Evolutionary conservation across 2,888 invertebrate genomes (phyloP).

Genomic region (Yponomeuta evonymella): DNA sequence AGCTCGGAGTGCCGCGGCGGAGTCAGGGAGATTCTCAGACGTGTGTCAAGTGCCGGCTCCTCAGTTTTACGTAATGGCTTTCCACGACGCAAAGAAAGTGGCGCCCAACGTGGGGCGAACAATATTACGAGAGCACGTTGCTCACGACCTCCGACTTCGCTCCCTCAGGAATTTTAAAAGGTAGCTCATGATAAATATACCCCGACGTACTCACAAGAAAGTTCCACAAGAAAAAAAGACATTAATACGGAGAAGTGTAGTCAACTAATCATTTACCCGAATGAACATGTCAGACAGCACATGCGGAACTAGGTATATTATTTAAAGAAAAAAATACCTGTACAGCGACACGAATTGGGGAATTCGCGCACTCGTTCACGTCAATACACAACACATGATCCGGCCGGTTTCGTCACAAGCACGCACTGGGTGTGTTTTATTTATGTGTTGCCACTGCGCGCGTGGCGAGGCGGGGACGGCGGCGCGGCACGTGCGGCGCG

Average conservation of each 20-base stretch:
- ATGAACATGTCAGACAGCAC: neutral
- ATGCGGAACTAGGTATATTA: neutral
- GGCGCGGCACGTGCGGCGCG: constrained; percentile 38
- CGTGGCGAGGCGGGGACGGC: constrained; percentile 24
- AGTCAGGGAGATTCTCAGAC: neutral
- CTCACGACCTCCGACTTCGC: no score
- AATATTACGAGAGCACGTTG: constrained; percentile 14
- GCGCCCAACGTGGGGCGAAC: constrained; percentile 28
- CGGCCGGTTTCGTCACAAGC: constrained; percentile 11
- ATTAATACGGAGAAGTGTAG: neutral
- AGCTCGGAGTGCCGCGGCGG: neutral
- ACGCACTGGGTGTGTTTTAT: constrained; percentile 28
- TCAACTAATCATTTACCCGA: neutral
- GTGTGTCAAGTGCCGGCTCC: constrained; percentile 6
- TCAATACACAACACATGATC: constrained; percentile 15
- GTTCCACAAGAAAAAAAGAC: no score
- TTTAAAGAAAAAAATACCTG: neutral
- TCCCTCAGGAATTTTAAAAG: no score
- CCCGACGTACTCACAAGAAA: no score
- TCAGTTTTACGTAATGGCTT: constrained; percentile 18
- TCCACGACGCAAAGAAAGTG: constrained; percentile 19
- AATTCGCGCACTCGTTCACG: constrained; percentile 6
- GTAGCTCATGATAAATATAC: no score
- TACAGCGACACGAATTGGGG: neutral
- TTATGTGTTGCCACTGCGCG: constrained; percentile 43